Evolutionary conservation across 2,888 invertebrate genomes (phyloP).

Genomic region (Dioctria rufipes): DNA sequence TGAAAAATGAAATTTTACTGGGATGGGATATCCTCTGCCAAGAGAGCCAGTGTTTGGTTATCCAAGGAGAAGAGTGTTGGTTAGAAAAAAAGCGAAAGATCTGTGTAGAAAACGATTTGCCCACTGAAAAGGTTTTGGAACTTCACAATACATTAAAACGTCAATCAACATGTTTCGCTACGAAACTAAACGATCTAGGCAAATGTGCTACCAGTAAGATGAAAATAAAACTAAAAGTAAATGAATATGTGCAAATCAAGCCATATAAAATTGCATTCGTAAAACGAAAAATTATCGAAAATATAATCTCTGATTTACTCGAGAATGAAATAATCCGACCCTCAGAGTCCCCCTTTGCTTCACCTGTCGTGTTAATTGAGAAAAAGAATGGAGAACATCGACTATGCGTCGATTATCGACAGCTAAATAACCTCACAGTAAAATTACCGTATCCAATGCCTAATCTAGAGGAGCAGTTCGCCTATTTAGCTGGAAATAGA

Average conservation of each 20-base stretch:
- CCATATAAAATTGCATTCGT: no score
- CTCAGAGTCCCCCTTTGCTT: constrained; percentile 50
- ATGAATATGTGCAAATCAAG: no score
- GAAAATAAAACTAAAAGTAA: no score
- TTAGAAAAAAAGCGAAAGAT: no score
- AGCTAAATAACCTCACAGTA: constrained; percentile 5
- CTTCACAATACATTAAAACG: no score
- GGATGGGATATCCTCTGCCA: neutral
- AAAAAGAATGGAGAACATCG: constrained; percentile 59
- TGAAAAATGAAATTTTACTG: constrained; percentile 5
- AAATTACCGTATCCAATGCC: constrained; percentile 60
- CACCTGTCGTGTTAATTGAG: constrained; percentile 59
- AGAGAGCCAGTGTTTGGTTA: neutral
- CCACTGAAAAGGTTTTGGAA: no score
- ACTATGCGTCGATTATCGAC: constrained; percentile 48
- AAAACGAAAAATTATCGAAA: neutral
- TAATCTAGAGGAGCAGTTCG: constrained; percentile 57
- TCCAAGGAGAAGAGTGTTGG: neutral
- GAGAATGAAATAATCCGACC: neutral
- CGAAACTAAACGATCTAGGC: neutral
- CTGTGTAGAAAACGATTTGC: no score
- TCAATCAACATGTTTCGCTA: no score
- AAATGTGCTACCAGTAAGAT: neutral
- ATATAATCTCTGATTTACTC: neutral
- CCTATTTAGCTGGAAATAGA: neutral